Evolutionary conservation across 2,113 vertebrate genomes (phyloP).

Genomic region (Beaufortia kweichowensis): DNA sequence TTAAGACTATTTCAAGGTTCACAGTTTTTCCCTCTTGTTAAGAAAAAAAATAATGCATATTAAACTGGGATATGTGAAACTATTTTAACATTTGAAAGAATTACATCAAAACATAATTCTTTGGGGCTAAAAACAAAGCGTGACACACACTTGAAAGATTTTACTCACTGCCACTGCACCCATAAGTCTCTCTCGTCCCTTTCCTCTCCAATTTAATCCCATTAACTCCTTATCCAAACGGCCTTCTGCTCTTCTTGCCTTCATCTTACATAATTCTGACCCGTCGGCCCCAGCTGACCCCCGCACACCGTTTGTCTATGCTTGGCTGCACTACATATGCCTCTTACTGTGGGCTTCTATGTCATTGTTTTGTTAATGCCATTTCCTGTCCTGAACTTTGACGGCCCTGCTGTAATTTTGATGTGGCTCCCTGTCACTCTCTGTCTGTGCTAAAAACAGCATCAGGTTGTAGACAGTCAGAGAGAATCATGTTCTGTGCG

Average conservation of each 20-base stretch:
- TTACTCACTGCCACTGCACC: not conserved
- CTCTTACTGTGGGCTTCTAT: not conserved
- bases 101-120: not conserved
- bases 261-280: not conserved
- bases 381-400: constrained; percentile 8
- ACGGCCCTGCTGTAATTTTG: constrained; percentile 31
- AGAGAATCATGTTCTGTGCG: constrained; percentile 14
- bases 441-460: constrained; percentile 21
- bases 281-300: constrained; percentile 13
- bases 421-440: constrained; percentile 16
- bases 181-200: constrained; percentile 6
- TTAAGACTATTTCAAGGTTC: too few species aligned
- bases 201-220: constrained; percentile 12
- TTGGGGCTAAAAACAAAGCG: not conserved
- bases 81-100: too few species aligned
- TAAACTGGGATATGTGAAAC: too few species aligned
- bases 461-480: constrained; percentile 23
- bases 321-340: not conserved
- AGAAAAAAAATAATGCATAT: too few species aligned
- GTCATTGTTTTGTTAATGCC: constrained; percentile 29
- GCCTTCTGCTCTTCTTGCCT: not conserved
- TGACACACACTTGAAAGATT: not conserved
- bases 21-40: too few species aligned
- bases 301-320: constrained; percentile 7
- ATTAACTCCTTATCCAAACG: constrained; percentile 24